Evolutionary conservation across 2,113 vertebrate species (phyloP).

Genomic region (Junco hyemalis): DNA sequence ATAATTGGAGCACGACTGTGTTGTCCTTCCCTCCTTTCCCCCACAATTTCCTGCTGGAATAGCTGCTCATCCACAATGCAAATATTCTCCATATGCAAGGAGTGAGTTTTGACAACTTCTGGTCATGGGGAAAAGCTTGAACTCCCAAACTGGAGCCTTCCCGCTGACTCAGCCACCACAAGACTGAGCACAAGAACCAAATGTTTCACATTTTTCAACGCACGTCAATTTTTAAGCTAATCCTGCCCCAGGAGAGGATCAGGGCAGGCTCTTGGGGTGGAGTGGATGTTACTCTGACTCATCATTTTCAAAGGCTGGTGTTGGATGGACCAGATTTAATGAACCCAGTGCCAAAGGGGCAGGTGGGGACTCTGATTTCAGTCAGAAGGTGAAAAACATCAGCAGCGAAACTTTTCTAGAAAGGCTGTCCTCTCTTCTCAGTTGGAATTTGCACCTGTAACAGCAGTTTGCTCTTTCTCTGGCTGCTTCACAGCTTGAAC

Average conservation of each 20-base stretch:
- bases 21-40: not conserved
- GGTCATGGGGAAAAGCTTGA: not conserved
- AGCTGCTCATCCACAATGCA: not conserved
- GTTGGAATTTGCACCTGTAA: not conserved
- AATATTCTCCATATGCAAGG: not conserved
- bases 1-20: not conserved
- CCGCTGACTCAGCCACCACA: not conserved
- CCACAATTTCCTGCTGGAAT: not conserved
- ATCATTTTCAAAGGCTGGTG: not conserved
- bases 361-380: not conserved
- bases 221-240: not conserved
- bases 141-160: not conserved
- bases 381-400: not conserved
- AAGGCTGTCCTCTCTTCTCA: not conserved
- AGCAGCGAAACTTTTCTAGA: not conserved
- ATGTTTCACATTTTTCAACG: not conserved
- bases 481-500: not conserved
- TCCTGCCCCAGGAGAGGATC: not conserved
- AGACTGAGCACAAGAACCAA: not conserved
- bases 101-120: not conserved
- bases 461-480: not conserved
- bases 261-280: not conserved
- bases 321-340: not conserved
- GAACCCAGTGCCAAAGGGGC: not conserved
- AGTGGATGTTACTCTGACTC: constrained; percentile 2